Base-by-base conservation (phyloP, 2,113 vertebrate species). In the Ailuropoda melanoleuca region DNA sequence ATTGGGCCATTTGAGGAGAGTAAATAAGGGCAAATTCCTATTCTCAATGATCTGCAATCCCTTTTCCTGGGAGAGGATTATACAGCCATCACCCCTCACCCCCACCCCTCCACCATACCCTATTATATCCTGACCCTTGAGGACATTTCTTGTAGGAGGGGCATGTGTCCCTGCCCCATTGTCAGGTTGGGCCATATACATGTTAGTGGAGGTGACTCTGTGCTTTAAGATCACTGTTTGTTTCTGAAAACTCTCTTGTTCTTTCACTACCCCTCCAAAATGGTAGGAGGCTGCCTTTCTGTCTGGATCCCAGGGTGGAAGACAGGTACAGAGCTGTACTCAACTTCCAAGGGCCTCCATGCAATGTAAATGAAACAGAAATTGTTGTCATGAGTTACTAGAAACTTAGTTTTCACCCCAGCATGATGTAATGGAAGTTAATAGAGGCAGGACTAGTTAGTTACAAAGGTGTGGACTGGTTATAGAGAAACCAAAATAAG, bases 121-220 rank as follows among this genome's bases (percentile, higher is more conserved):
- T 31, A 24, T 10, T 31, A 24, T 14, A 53, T 6, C 21, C 2
- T 91, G 74, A 14, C 12, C 46, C 8, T 43, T 17, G 2, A 89
- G 39, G 43, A 29, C 10, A 7, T 31, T 82, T 72, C n/a, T 48
- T 56, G 12, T 21, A 4, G 18, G 43, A 55, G 23, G 53, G 26
- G 1, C 29, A 60, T 15, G 18, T 2, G 0, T 43, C 12, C 24
- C n/a, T 34, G 8, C 19, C 17, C 43, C 3, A 5, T 58, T n/a
- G 34, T 37, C 72, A 37, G 6, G 6, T 4, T 80, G 26, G 17
- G 23, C 6, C 9, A 13, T 21, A 4, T 77, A 13, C 23, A 13
- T 80, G 50, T 11, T 17, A 84, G 4, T 11, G 23, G 14, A 64
- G 6, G 31, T 29, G 17, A 80, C 6, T 10, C 53, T 56, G 3